These are phyloP conservation scores for Podabrus alpinus DNA, from an alignment of 2,888 invertebrate genomes.

Conservation along the genomic window DNA sequence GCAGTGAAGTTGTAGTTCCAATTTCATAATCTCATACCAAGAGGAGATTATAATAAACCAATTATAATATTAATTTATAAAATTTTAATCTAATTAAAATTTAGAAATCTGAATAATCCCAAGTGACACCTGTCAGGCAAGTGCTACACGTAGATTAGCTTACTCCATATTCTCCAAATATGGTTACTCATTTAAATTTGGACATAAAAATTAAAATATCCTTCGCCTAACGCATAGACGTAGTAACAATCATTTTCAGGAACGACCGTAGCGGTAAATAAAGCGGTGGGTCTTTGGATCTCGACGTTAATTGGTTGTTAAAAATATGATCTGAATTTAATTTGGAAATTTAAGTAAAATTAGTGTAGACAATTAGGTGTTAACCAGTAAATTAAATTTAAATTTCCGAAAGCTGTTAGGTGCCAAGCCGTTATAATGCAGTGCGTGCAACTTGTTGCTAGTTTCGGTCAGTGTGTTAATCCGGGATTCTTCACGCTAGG, in stretches of 20 bases:
- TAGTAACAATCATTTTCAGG: background rate
- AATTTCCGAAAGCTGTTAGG: constrained; percentile 19
- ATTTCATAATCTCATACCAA: background rate
- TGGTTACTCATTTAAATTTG: background rate
- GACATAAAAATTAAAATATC: background rate
- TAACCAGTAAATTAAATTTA: constrained; percentile 10
- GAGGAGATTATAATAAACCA: background rate
- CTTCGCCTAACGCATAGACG: background rate
- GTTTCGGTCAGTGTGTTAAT: constrained; percentile 28
- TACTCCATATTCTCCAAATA: background rate
- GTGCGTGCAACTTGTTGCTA: constrained; percentile 33
- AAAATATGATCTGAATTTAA: background rate
- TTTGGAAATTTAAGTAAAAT: background rate
- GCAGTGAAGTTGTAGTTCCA: background rate
- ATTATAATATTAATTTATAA: background rate
- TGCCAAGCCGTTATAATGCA: constrained; percentile 15
- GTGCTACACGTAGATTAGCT: background rate
- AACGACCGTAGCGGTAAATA: background rate
- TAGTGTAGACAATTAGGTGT: background rate
- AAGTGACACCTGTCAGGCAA: background rate
- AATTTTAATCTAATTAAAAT: background rate
- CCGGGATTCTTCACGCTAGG: constrained; percentile 32
- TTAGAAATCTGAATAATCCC: background rate
- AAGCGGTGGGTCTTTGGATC: background rate
- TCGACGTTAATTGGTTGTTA: background rate